Conservation (phyloP, 2,797 vertebrate genomes). For the Acanthiza pusilla region DNA sequence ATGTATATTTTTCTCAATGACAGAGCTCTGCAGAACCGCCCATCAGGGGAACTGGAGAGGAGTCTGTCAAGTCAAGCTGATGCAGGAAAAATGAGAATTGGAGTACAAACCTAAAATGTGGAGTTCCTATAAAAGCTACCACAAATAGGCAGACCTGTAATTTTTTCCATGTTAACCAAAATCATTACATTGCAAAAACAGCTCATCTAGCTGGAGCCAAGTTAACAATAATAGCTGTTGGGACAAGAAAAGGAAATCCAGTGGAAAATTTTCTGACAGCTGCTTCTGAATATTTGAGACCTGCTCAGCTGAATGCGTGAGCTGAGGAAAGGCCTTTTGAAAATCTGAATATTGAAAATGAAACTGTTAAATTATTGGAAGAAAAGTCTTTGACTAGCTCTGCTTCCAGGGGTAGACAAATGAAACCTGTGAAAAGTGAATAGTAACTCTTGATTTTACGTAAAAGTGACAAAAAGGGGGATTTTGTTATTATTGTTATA, state of each 20-base stretch:
- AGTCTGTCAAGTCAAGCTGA: neutral
- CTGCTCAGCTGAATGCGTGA: neutral
- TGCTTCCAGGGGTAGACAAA: neutral
- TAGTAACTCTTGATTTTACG: neutral
- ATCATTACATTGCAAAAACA: neutral
- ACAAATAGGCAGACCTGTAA: neutral
- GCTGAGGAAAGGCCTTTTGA: neutral
- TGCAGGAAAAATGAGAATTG: neutral
- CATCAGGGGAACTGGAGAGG: neutral
- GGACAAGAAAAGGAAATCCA: neutral
- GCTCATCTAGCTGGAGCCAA: neutral
- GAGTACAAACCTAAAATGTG: neutral
- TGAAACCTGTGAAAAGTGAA: neutral
- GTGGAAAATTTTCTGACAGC: conserved; percentile 31
- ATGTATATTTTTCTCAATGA: neutral
- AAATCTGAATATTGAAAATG: neutral
- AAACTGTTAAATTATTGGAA: neutral
- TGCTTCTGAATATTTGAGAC: conserved; percentile 23
- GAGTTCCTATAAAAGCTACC: neutral
- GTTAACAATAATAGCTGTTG: neutral
- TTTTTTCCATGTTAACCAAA: conserved; percentile 12
- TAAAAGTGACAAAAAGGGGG: neutral
- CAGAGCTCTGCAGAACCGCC: neutral
- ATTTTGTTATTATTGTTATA: neutral
- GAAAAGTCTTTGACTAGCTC: neutral